phyloP scores from a whole-genome alignment of 2,888 invertebrate species.

The Thelaira solivaga region DNA sequence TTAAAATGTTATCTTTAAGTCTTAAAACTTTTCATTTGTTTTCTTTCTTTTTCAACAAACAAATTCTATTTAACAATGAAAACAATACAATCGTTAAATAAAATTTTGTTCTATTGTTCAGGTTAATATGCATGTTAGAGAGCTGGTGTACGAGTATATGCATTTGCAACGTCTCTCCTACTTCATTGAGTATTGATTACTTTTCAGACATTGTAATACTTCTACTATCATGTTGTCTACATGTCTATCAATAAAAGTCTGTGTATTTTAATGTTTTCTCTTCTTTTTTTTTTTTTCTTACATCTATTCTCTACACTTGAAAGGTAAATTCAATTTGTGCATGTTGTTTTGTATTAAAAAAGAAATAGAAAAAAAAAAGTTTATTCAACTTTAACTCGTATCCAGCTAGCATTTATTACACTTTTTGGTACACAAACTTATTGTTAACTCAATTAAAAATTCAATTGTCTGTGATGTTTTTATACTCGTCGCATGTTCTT shows the following conservation, averaged over 20 bases:
- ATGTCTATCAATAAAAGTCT: slow-evolving; percentile 51
- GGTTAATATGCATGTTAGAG: background rate
- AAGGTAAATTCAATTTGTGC: slow-evolving; percentile 48
- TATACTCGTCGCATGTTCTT: background rate
- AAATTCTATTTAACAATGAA: background rate
- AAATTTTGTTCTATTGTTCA: background rate
- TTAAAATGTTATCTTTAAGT: too few relatives aligned
- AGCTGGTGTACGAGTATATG: slow-evolving; percentile 3
- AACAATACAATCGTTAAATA: background rate
- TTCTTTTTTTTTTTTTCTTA: background rate
- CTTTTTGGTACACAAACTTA: slow-evolving; percentile 37
- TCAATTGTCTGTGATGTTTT: slow-evolving; percentile 50
- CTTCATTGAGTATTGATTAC: slow-evolving; percentile 48
- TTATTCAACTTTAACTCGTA: slow-evolving; percentile 48
- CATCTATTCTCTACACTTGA: slow-evolving; percentile 7
- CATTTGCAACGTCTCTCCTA: slow-evolving; percentile 37
- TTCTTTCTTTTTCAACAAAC: background rate
- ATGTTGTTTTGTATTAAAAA: slow-evolving; percentile 20
- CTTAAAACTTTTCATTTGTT: too few relatives aligned
- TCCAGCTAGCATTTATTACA: background rate
- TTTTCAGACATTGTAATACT: slow-evolving; percentile 48
- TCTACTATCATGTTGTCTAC: slow-evolving; percentile 42
- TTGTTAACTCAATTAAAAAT: slow-evolving; percentile 56
- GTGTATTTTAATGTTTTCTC: slow-evolving; percentile 26
- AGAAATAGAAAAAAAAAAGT: slow-evolving; percentile 21